Percentiles rank a stretch among this genome's conserved stretches.
Evolutionary conservation across 2,113 vertebrate genomes (phyloP).

Genomic region (Holacanthus passer): DNA sequence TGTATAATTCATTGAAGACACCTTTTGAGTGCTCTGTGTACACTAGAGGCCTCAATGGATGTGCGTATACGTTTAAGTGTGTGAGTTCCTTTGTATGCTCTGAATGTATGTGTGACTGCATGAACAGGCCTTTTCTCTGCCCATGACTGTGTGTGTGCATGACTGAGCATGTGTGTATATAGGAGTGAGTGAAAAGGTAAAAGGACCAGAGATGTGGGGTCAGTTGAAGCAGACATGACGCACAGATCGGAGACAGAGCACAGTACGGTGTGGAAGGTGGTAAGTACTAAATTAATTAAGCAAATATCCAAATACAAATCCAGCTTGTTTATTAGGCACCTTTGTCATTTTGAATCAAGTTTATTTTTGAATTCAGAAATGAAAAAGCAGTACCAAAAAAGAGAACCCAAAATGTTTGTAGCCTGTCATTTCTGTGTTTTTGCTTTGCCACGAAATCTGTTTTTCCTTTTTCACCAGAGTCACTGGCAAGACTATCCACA

Average conservation of each 20-base stretch:
- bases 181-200: conserved; percentile 53
- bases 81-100: conserved; percentile 38
- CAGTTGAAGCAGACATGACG: conserved; percentile 51
- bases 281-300: conserved; percentile 7
- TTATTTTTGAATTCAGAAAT: neutral
- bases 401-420: neutral
- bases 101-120: conserved; percentile 39
- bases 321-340: neutral
- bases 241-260: conserved; percentile 6
- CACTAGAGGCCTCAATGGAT: neutral
- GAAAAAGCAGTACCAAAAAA: neutral
- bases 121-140: conserved; percentile 39
- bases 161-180: conserved; percentile 55
- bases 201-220: conserved; percentile 45
- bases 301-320: neutral
- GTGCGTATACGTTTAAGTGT: neutral
- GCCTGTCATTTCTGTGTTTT: neutral
- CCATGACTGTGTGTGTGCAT: conserved; percentile 58
- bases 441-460: neutral
- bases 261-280: neutral
- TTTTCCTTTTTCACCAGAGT: conserved; percentile 23
- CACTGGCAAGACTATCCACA: conserved; percentile 5
- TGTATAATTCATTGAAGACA: too few relatives aligned
- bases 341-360: neutral
- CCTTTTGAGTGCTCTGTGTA: too few relatives aligned